phyloP scores from a whole-genome alignment of 2,797 vertebrate species.

The Brachyrhaphis roseni region DNA sequence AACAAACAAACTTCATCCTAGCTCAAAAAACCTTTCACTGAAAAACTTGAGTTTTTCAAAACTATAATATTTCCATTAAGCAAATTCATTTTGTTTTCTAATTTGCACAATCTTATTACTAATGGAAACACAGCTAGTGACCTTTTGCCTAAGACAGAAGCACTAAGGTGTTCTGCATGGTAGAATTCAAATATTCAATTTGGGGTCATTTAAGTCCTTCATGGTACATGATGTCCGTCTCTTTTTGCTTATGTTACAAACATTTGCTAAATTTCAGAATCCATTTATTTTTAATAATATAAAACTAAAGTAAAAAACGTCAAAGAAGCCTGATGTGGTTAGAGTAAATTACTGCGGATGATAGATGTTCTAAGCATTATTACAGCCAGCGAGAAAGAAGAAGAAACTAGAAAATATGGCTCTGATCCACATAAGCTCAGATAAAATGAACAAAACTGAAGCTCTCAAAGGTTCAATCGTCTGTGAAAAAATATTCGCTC shows the following conservation, averaged over 20 bases:
- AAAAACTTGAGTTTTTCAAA: no score
- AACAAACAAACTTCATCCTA: no score
- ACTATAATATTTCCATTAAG: no score
- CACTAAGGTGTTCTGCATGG: neutral
- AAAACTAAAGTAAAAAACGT: neutral
- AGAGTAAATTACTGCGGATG: neutral
- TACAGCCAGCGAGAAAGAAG: neutral
- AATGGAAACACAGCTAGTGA: no score
- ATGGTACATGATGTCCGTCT: neutral
- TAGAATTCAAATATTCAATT: neutral
- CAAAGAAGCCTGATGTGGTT: neutral
- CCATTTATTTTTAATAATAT: neutral
- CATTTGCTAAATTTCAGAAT: neutral
- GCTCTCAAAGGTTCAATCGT: neutral
- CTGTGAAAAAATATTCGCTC: neutral
- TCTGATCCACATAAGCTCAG: neutral
- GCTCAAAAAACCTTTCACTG: no score
- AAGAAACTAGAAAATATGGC: neutral
- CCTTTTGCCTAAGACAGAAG: no score
- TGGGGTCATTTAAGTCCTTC: neutral
- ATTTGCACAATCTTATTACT: no score
- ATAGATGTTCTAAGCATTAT: neutral
- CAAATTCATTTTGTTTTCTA: no score
- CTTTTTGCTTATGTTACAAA: neutral
- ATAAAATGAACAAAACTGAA: neutral